Conservation (phyloP, 2,113 vertebrate genomes). For the Pandion haliaetus region DNA sequence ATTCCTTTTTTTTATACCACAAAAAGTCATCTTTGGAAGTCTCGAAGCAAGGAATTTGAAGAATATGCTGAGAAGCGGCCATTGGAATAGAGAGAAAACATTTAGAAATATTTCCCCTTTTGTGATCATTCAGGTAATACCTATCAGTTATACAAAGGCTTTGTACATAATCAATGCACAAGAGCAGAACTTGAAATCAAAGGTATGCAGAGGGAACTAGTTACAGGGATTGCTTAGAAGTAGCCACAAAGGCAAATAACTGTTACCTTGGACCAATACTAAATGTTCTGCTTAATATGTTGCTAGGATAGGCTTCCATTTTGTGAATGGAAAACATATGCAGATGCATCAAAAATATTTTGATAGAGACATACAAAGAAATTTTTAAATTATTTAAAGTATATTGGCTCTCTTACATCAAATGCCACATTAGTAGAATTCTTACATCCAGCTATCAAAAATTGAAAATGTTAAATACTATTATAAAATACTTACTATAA, state of each 20-base stretch:
- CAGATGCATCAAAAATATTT: slow-evolving; percentile 58
- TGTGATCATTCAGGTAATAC: neutral
- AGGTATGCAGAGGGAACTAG: neutral
- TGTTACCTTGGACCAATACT: neutral
- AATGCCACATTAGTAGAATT: slow-evolving; percentile 46
- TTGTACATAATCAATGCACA: neutral
- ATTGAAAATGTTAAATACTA: slow-evolving; percentile 68
- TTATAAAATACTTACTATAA: slow-evolving; percentile 72
- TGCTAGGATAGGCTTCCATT: slow-evolving; percentile 7
- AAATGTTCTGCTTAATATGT: neutral
- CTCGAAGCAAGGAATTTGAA: neutral
- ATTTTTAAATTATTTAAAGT: slow-evolving; percentile 39
- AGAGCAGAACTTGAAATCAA: neutral
- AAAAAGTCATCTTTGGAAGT: neutral
- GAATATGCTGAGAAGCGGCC: neutral
- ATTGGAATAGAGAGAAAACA: neutral
- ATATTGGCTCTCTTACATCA: slow-evolving; percentile 37
- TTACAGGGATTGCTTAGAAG: neutral
- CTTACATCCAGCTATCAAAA: slow-evolving; percentile 66
- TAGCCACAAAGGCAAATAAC: neutral
- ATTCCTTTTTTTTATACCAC: neutral
- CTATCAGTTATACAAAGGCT: neutral
- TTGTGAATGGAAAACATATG: slow-evolving; percentile 33
- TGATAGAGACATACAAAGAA: slow-evolving; percentile 42
- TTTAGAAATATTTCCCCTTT: neutral